Conservation (phyloP, 2,888 invertebrate species). For the Cheilosia vernalis region DNA sequence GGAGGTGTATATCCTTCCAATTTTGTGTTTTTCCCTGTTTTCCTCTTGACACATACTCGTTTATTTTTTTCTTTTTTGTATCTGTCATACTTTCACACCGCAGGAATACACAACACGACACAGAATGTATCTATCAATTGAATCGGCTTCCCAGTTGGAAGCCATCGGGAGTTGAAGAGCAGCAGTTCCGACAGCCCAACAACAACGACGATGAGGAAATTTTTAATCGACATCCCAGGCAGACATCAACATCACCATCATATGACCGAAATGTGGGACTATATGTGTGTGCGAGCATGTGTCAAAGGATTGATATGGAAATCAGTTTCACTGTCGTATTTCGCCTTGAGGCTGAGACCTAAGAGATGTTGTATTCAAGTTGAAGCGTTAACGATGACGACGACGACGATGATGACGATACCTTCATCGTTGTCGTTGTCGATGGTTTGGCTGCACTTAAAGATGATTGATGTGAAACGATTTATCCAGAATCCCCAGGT, state of each 20-base stretch:
- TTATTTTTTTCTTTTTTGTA: constrained; percentile 24
- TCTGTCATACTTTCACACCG: constrained; percentile 41
- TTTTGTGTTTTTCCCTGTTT: constrained; percentile 55
- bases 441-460: constrained; percentile 67
- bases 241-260: constrained; percentile 44
- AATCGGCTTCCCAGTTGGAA: constrained; percentile 57
- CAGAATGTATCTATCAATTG: constrained; percentile 63
- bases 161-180: constrained; percentile 59
- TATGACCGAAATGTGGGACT: constrained; percentile 15
- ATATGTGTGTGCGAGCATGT: constrained; percentile 33
- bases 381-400: constrained; percentile 46
- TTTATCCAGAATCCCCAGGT: constrained; percentile 61
- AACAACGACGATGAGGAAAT: constrained; percentile 59
- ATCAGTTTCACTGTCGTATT: constrained; percentile 70
- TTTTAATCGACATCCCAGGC: constrained; percentile 66
- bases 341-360: constrained; percentile 39
- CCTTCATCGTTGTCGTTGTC: constrained; percentile 20
- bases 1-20: constrained; percentile 74
- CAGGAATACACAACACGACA: constrained; percentile 57
- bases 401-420: constrained; percentile 17
- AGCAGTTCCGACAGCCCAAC: constrained; percentile 32
- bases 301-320: constrained; percentile 74
- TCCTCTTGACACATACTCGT: constrained; percentile 48
- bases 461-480: constrained; percentile 72
- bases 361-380: constrained; percentile 51